Base-by-base conservation (phyloP, 2,113 vertebrate species). In the Parus major region DNA sequence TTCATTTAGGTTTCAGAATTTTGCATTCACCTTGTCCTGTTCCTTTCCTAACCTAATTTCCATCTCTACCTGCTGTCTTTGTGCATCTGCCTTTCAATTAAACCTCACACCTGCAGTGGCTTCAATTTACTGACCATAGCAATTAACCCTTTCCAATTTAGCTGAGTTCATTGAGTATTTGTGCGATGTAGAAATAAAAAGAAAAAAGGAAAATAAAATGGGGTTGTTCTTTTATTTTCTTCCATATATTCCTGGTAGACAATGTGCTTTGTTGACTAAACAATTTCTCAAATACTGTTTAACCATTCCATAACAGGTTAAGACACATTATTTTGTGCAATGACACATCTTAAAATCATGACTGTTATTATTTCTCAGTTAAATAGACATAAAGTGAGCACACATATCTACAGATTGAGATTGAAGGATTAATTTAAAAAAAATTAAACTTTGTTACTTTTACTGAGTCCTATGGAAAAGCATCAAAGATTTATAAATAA, bases 61-160 rank as follows among this genome's bases (percentile, higher is more conserved):
- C 44, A 81, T 57, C 24, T 86, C 64, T 91, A 73, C 79, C 68
- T 94, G 79, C 90, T 94, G 85, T 86, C 79, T 77, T 92, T 88
- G 76, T 81, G 31, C 68, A 90, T 93, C 84, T 95, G 92, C 71
- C 35, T 91, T 80, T 69, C 84, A 88, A 49, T 91, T 95, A 95
- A 93, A 85, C 22, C 53, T 75, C 70, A 89, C 49, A 87, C 57
- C 73, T 87, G 81, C 39, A 68, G 47, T 83, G 55, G 31, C 56
- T 95, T 82, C 73, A 79, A 59, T 79, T 80, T 87, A 89, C 49
- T 82, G 84, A 82, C 70, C 75, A 49, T 21, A 80, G n/a, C 4
- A 55, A 31, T 60, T 91, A 93, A 91, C 66, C 27, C 55, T 59
- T 93, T 76, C 19, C 23, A 59, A 6, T 56, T 78, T 17, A 79